These are phyloP conservation scores for Urophycis tenuis DNA, from an alignment of 2,797 vertebrate genomes.

Conservation along the genomic window DNA sequence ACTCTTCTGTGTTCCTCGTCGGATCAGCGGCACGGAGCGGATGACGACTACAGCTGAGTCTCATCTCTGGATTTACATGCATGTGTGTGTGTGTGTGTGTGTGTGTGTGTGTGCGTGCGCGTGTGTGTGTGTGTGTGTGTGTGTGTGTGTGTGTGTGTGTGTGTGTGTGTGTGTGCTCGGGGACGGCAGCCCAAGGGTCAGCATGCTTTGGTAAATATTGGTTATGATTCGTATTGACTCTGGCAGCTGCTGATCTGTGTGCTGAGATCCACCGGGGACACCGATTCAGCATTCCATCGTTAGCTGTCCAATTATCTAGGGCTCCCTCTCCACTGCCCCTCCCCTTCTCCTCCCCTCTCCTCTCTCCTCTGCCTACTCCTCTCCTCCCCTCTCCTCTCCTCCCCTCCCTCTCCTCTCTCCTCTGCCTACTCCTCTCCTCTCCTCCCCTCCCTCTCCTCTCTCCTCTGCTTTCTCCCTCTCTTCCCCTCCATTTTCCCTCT, in stretches of 20 bases:
- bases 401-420: conserved; percentile 10
- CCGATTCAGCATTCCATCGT: conserved; percentile 66
- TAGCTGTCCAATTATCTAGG: conserved; percentile 63
- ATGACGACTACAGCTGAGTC: conserved; percentile 50
- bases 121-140: conserved; percentile 45
- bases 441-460: conserved; percentile 13
- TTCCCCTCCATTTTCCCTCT: conserved; percentile 33
- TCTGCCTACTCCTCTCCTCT: conserved; percentile 20
- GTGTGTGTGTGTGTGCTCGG: conserved; percentile 43
- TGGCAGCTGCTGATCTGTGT: conserved; percentile 68
- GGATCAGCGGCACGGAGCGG: conserved; percentile 33
- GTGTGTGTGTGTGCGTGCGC: conserved; percentile 42
- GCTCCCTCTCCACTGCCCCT: conserved; percentile 13
- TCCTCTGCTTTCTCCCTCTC: conserved; percentile 1
- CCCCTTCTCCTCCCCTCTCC: conserved; percentile 16
- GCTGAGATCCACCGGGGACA: conserved; percentile 56
- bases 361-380: conserved; percentile 23
- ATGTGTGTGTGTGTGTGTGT: conserved; percentile 39
- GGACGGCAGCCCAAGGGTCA: conserved; percentile 55
- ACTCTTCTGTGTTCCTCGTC: conserved; percentile 19
- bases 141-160: conserved; percentile 45
- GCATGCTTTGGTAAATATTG: conserved; percentile 67
- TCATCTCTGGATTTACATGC: conserved; percentile 37
- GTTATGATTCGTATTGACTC: conserved; percentile 71
- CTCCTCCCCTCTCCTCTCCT: conserved; percentile 18